Percentiles rank a stretch among this genome's conserved stretches.
phyloP scores from a whole-genome alignment of 2,113 vertebrate genomes.

The Speoplatyrhinus poulsoni region DNA sequence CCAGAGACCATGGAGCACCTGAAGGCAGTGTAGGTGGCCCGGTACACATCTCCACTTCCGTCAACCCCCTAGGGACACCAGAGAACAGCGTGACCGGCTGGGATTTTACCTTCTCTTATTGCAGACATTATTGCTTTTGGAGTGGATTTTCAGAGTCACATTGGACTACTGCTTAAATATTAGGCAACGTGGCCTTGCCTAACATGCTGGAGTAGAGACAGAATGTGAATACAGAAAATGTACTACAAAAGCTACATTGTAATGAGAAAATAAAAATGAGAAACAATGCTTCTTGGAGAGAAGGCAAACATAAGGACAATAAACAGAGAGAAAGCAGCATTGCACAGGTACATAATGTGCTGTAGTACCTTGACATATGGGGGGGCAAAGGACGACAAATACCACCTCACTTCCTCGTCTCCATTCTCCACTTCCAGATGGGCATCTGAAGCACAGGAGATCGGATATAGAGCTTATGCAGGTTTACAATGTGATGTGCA shows the following conservation, averaged over 20 bases:
- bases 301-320: conserved; percentile 7
- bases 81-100: conserved; percentile 3
- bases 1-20: conserved; percentile 85
- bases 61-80: conserved; percentile 80
- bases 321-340: not conserved
- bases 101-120: no score
- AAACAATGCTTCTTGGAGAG: conserved; percentile 5
- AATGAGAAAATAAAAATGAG: not conserved
- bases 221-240: not conserved
- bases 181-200: not conserved
- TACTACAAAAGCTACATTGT: not conserved
- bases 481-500: no score
- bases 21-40: conserved; percentile 89
- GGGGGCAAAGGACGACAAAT: conserved; percentile 89
- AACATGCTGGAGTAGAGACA: not conserved
- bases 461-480: not conserved
- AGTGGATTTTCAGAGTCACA: no score
- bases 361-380: conserved; percentile 88
- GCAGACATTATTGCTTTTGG: not conserved
- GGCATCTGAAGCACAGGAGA: conserved; percentile 67
- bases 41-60: conserved; percentile 81
- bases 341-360: no score
- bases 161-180: not conserved
- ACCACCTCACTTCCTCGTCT: conserved; percentile 85
- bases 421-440: conserved; percentile 86